These are phyloP conservation scores for Lytechinus pictus DNA, from an alignment of 35 echinoderm and acorn worm genomes.

Conservation along the genomic window DNA sequence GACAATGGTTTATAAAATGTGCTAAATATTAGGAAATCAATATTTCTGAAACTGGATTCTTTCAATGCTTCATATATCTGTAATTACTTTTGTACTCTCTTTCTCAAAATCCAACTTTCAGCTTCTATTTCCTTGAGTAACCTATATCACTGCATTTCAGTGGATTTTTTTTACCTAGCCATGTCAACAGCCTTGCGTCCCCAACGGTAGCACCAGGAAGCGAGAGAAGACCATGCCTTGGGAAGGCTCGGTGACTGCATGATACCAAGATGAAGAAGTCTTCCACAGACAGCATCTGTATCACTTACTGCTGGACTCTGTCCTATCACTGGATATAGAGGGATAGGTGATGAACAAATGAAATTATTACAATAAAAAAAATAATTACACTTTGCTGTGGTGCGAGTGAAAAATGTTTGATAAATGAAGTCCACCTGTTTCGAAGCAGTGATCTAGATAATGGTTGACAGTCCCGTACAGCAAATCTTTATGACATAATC, in stretches of 20 bases:
- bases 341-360: too few relatives aligned
- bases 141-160: neutral
- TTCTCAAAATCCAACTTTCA: neutral
- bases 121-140: neutral
- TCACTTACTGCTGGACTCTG: slow-evolving; percentile 90
- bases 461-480: neutral
- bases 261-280: slow-evolving; percentile 78
- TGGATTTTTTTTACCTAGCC: slow-evolving; percentile 68
- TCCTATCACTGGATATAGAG: slow-evolving; percentile 56
- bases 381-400: neutral
- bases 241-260: slow-evolving; percentile 84
- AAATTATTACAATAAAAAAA: too few relatives aligned
- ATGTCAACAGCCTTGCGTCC: slow-evolving; percentile 97
- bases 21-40: neutral
- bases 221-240: slow-evolving; percentile 95
- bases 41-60: neutral
- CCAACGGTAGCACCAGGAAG: slow-evolving; percentile 97
- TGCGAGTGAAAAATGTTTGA: neutral
- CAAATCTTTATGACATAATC: too few relatives aligned
- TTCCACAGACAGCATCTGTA: slow-evolving; percentile 83
- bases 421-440: neutral
- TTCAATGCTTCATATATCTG: neutral
- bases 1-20: too few relatives aligned
- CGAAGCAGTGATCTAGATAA: neutral
- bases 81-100: too few relatives aligned